These are phyloP conservation scores for Adelges cooleyi DNA, from an alignment of 1,140 invertebrate species.

Conservation along the genomic window DNA sequence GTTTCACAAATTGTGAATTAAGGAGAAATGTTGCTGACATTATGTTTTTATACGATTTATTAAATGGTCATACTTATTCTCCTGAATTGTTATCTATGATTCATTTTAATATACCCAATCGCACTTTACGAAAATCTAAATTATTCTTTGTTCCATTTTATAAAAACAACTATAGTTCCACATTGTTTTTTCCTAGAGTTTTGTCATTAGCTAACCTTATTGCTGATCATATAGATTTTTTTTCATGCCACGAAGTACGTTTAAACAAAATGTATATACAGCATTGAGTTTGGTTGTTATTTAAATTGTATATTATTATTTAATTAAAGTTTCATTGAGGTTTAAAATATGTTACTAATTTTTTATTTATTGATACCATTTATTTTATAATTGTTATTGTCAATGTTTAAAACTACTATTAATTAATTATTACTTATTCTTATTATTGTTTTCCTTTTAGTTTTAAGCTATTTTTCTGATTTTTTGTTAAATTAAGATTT, in stretches of 20 bases:
- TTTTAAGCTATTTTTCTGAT: too few species aligned
- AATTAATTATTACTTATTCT: too few species aligned
- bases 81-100: not conserved
- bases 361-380: too few species aligned
- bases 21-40: not conserved
- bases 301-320: too few species aligned
- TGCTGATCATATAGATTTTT: not conserved
- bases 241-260: not conserved
- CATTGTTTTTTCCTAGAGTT: not conserved
- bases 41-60: not conserved
- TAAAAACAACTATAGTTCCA: not conserved
- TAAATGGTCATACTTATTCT: not conserved
- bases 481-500: too few species aligned
- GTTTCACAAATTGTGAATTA: not conserved
- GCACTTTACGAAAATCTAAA: not conserved
- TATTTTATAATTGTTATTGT: too few species aligned
- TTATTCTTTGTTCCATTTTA: not conserved
- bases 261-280: too few species aligned
- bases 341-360: too few species aligned
- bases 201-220: not conserved
- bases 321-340: too few species aligned
- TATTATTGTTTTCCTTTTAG: too few species aligned
- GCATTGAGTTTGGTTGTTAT: too few species aligned
- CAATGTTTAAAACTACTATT: too few species aligned
- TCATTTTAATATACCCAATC: not conserved